Percentiles rank a stretch among this genome's conserved stretches.
Conservation (phyloP, 2,888 invertebrate genomes). For the Eucera pruinosa region DNA sequence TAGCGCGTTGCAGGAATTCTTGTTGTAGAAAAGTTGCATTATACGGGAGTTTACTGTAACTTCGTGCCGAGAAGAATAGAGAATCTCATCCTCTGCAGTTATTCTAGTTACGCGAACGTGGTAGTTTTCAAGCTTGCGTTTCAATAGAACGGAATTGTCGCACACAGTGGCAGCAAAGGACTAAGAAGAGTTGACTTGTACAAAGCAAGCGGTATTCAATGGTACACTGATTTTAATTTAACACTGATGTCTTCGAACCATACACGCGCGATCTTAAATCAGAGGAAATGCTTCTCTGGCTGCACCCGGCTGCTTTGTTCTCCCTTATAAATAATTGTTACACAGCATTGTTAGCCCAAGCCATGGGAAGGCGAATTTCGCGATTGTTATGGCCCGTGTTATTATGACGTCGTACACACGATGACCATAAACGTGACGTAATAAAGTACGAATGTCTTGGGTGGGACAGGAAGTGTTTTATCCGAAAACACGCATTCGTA, state of each 20-base stretch:
- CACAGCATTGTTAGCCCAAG: slow-evolving; percentile 55
- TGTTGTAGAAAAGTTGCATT: no score
- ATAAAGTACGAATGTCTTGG: slow-evolving; percentile 60
- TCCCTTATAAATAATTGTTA: slow-evolving; percentile 65
- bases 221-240: slow-evolving; percentile 53
- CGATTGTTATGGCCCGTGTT: slow-evolving; percentile 65
- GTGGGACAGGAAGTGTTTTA: no score
- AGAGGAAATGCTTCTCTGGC: slow-evolving; percentile 8
- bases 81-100: not conserved
- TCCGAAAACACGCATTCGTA: slow-evolving; percentile 44
- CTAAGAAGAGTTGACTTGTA: slow-evolving; percentile 22
- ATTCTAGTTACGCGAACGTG: not conserved
- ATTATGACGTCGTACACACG: slow-evolving; percentile 66
- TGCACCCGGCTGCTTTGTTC: slow-evolving; percentile 20
- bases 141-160: slow-evolving; percentile 38
- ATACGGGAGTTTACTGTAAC: no score
- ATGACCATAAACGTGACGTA: slow-evolving; percentile 65
- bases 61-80: not conserved
- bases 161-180: slow-evolving; percentile 10
- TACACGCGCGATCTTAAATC: slow-evolving; percentile 25
- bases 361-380: slow-evolving; percentile 63
- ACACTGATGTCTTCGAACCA: slow-evolving; percentile 40
- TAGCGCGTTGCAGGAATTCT: no score
- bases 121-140: slow-evolving; percentile 31
- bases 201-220: slow-evolving; percentile 30